phyloP scores from a whole-genome alignment of 1,140 invertebrate species.

The Orchesella cincta region DNA sequence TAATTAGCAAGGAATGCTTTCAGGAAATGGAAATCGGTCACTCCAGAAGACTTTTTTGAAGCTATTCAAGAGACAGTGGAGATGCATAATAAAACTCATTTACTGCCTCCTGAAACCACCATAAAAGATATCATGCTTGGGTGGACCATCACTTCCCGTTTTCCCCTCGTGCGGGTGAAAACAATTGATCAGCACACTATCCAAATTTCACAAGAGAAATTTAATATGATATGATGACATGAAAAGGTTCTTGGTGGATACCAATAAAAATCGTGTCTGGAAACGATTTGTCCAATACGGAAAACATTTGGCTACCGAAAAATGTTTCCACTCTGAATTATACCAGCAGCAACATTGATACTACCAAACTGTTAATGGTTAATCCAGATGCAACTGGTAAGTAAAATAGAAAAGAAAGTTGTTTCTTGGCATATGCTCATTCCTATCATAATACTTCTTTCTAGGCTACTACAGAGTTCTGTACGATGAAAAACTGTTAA shows the following conservation, averaged over 20 bases:
- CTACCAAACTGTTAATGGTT: neutral
- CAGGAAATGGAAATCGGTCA: slow-evolving; percentile 60
- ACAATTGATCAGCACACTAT: slow-evolving; percentile 52
- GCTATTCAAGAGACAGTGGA: slow-evolving; percentile 58
- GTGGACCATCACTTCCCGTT: slow-evolving; percentile 86
- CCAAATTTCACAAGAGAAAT: slow-evolving; percentile 59
- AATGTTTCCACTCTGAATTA: neutral
- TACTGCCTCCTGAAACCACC: slow-evolving; percentile 63
- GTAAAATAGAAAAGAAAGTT: neutral
- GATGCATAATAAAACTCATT: neutral
- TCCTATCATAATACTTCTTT: neutral
- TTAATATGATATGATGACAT: too few relatives aligned
- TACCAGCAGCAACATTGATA: neutral
- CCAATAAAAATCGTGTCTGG: neutral
- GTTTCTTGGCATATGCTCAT: neutral
- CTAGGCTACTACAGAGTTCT: slow-evolving; percentile 38
- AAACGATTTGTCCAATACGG: neutral
- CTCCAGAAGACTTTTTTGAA: slow-evolving; percentile 83
- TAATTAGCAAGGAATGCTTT: too few relatives aligned
- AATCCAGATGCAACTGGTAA: slow-evolving; percentile 4
- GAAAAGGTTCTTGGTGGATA: too few relatives aligned
- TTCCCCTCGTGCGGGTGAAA: slow-evolving; percentile 74
- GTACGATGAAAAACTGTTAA: slow-evolving; percentile 28
- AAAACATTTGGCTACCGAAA: neutral
- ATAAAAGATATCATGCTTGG: slow-evolving; percentile 82